Conservation (phyloP, 2,888 invertebrate species). For the Agonopterix subpropinquella region DNA sequence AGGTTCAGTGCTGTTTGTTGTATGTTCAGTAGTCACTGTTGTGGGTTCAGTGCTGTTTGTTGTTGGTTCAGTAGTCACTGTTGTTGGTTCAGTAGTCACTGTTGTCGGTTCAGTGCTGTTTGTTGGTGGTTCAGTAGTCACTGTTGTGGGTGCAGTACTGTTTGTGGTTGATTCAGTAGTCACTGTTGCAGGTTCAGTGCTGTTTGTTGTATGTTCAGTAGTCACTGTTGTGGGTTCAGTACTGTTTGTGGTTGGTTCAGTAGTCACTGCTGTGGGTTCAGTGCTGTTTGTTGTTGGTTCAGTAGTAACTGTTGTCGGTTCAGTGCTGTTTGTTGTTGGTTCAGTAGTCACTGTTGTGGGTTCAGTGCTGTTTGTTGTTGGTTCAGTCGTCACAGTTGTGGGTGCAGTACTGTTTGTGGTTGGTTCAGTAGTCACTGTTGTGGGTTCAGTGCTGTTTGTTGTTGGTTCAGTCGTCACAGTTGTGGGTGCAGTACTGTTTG, state of each 20-base stretch:
- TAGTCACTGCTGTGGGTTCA: background rate
- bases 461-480: background rate
- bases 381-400: background rate
- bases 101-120: background rate
- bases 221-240: too few species aligned
- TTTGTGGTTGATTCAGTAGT: background rate
- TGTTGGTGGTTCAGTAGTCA: background rate
- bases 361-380: background rate
- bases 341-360: too few species aligned
- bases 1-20: too few species aligned
- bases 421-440: background rate
- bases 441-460: background rate
- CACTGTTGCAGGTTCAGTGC: background rate
- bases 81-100: background rate
- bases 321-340: background rate
- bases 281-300: background rate
- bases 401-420: background rate
- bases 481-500: background rate
- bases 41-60: too few species aligned
- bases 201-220: too few species aligned
- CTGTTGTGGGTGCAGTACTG: too few species aligned
- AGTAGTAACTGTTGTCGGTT: background rate
- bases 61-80: too few species aligned
- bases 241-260: background rate
- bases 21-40: too few species aligned